Conservation (phyloP, 2,113 vertebrate genomes). For the Pedetes capensis region DNA sequence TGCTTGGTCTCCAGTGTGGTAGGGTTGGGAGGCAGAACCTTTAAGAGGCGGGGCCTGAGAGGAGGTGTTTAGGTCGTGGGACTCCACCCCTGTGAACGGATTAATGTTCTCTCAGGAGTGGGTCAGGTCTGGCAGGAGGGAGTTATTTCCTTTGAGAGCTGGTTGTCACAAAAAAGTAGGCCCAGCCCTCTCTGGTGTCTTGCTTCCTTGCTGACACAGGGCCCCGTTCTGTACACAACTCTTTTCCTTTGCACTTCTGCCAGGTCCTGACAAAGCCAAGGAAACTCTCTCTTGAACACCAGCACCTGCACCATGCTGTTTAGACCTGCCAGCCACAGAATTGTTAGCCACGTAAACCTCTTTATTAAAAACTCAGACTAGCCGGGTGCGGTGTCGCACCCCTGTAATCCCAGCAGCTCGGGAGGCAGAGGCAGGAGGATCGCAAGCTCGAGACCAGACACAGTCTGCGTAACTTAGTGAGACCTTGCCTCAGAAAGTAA, state of each 20-base stretch:
- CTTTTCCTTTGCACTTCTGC: background rate
- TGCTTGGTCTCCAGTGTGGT: background rate
- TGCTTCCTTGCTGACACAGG: background rate
- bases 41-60: background rate
- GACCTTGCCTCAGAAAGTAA: too few species aligned
- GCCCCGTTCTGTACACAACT: background rate
- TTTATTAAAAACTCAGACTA: too few species aligned
- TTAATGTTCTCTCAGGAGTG: too few species aligned
- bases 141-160: background rate
- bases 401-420: too few species aligned
- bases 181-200: background rate
- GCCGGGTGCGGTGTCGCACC: too few species aligned
- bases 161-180: background rate
- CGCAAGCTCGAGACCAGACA: too few species aligned
- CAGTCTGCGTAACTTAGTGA: too few species aligned
- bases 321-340: background rate
- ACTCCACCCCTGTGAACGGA: too few species aligned
- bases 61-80: background rate
- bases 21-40: too few species aligned
- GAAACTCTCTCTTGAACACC: background rate
- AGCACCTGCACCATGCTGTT: background rate
- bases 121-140: background rate
- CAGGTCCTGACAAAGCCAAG: background rate
- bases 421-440: too few species aligned
- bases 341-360: background rate